Conservation (phyloP, 1,140 invertebrate genomes). For the Daktulosphaira vitifoliae region DNA sequence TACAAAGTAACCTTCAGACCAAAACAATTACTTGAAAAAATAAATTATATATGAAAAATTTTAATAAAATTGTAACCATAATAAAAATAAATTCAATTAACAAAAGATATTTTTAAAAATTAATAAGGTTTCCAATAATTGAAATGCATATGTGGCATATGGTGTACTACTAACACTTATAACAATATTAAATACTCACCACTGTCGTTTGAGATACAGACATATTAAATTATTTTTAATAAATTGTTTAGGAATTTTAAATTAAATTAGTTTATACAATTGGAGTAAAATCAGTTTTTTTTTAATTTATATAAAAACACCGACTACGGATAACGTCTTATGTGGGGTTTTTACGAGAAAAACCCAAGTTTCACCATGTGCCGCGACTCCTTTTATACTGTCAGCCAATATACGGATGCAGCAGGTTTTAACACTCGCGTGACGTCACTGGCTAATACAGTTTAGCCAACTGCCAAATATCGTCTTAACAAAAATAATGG, state of each 20-base stretch:
- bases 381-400: constrained; percentile 23
- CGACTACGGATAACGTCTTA: not conserved
- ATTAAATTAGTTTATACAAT: not conserved
- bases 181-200: not conserved
- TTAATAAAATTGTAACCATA: no score
- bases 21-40: no score
- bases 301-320: not conserved
- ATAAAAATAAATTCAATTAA: no score
- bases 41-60: no score
- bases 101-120: no score
- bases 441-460: constrained; percentile 5
- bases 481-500: no score
- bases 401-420: constrained; percentile 1
- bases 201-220: constrained; percentile 5
- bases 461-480: not conserved
- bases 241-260: not conserved
- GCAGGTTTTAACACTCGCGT: constrained; percentile 7
- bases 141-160: constrained; percentile 21
- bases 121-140: no score
- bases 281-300: no score
- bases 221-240: not conserved
- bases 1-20: constrained; percentile 22
- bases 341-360: not conserved
- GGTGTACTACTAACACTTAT: not conserved
- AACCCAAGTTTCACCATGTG: constrained; percentile 22